These are phyloP conservation scores for Mesochorus sp. DNA, from an alignment of 2,888 invertebrate genomes.

Conservation along the genomic window DNA sequence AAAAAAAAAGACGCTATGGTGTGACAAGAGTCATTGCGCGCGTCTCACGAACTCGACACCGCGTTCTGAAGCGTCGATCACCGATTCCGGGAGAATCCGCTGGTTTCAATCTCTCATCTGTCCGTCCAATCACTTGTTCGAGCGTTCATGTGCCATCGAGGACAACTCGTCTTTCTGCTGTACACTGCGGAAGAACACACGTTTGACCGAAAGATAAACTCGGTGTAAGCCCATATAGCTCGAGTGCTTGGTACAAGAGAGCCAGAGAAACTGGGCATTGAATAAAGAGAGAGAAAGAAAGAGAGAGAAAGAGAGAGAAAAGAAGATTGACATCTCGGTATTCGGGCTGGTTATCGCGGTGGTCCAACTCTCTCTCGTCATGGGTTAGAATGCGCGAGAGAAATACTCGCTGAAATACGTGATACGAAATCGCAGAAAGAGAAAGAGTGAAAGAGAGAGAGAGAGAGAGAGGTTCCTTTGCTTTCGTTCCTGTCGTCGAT, in stretches of 20 bases:
- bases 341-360: constrained; percentile 66
- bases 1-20: constrained; percentile 3
- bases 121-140: constrained; percentile 35
- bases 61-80: constrained; percentile 40
- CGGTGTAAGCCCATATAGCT: constrained; percentile 7
- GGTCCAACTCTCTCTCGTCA: constrained; percentile 47
- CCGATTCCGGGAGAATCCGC: constrained; percentile 47
- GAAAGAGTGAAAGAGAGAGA: constrained; percentile 29
- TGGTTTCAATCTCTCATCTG: constrained; percentile 32
- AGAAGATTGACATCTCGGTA: constrained; percentile 72
- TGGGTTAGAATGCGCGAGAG: constrained; percentile 46
- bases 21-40: constrained; percentile 47
- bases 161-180: constrained; percentile 34
- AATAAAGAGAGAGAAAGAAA: no score
- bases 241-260: constrained; percentile 53
- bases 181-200: constrained; percentile 29
- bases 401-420: constrained; percentile 50
- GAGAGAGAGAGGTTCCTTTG: constrained; percentile 14
- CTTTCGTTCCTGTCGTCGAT: constrained; percentile 40
- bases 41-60: constrained; percentile 38
- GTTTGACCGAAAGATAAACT: constrained; percentile 36
- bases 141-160: constrained; percentile 29
- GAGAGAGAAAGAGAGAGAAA: no score
- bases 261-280: constrained; percentile 41
- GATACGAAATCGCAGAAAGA: constrained; percentile 41